Conservation (phyloP, 2,797 vertebrate genomes). For the Denticeps clupeoides region DNA sequence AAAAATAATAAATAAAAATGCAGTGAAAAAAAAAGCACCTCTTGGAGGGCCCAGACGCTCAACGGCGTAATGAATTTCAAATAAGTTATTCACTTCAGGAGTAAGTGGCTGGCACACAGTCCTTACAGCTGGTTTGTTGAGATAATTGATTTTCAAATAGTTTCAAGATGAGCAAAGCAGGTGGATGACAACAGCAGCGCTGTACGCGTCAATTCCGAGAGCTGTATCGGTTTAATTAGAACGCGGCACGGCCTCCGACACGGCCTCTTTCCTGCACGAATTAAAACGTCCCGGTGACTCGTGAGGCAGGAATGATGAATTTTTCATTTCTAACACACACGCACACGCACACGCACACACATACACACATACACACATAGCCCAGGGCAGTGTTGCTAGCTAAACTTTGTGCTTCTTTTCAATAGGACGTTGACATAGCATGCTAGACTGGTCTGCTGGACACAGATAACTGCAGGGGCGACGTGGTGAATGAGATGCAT, state of each 20-base stretch:
- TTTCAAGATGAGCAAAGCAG: conserved; percentile 72
- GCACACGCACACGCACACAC: too few species aligned
- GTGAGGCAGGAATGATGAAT: conserved; percentile 62
- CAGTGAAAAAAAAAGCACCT: conserved; percentile 19
- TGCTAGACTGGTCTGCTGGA: conserved; percentile 65
- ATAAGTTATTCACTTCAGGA: conserved; percentile 88
- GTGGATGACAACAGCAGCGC: conserved; percentile 41
- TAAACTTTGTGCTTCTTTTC: conserved; percentile 58
- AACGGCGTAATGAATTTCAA: conserved; percentile 82
- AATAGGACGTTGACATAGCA: conserved; percentile 66
- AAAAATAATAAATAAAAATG: conserved; percentile 5
- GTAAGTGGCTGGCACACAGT: conserved; percentile 77
- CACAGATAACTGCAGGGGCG: conserved; percentile 79
- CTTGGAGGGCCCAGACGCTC: conserved; percentile 63
- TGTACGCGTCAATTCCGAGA: conserved; percentile 46
- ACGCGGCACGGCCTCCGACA: conserved; percentile 63
- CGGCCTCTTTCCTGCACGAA: conserved; percentile 60
- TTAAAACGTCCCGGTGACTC: conserved; percentile 66
- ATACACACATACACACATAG: not conserved
- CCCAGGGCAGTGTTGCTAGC: conserved; percentile 60
- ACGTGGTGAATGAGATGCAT: conserved; percentile 84
- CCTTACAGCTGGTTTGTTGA: conserved; percentile 85
- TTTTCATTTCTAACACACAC: conserved; percentile 60
- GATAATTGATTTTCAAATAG: conserved; percentile 95
- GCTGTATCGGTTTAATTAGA: conserved; percentile 72